Base-by-base conservation (phyloP, 2,797 vertebrate species). In the Sparidentex hasta region DNA sequence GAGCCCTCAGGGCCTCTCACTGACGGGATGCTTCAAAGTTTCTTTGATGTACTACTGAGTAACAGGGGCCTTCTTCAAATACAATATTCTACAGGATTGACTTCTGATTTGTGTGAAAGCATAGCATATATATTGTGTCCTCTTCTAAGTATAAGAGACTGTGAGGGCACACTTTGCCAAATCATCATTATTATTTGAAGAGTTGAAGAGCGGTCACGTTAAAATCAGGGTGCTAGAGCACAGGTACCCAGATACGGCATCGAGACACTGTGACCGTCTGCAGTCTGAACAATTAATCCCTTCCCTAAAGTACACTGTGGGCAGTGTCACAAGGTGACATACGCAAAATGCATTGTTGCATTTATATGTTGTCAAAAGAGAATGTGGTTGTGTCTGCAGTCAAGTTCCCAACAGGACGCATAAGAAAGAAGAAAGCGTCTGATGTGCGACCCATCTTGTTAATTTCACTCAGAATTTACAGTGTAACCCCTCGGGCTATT, bases 371-470 rank as follows among this genome's bases (percentile, higher is more conserved):
- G 38, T 27, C 3, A 0, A 44, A 76, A 25, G 23, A 61, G 44
- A 25, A 16, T 66, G 41, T 38, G 58, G 57, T 74, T 63, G 46
- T 44, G 51, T 73, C 43, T 57, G 38, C 5, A 29, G 76, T 73
- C 72, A 62, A 11, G 56, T 52, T 83, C 48, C 17, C 48, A 50
- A 85, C 46, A 82, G 58, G 38, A 74, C 33, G 46, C 58, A 61
- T 20, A 17, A 50, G 55, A 65, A 27, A 71, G 48, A 27, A 76
- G 46, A 61, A 72, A 63, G 56, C 52, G 70, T 86, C 79, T 83
- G 76, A 82, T 69, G 66, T 77, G 76, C 71, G 78, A 75, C 79
- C 68, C 71, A 73, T 88, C 66, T 55, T 55, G 71, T 84, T 69
- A 66, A 79, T 78, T 77, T 81, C 81, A 41, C 56, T 80, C 54